Percentiles rank a stretch among this genome's conserved stretches.
phyloP scores from a whole-genome alignment of 2,797 vertebrate genomes.

The Cirrhinus molitorella region DNA sequence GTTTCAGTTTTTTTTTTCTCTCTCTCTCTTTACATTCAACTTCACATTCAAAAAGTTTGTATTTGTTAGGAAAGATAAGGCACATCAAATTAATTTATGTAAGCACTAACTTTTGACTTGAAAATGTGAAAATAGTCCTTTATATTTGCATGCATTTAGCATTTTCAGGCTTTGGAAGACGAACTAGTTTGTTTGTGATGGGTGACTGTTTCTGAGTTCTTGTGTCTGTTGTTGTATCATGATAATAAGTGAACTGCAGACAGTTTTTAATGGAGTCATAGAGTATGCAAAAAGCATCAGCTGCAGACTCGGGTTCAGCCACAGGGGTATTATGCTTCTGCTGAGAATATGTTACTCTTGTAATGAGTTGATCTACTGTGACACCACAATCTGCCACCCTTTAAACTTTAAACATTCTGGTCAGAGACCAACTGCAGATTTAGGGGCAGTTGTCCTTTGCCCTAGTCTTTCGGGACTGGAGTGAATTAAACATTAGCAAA shows the following conservation, averaged over 20 bases:
- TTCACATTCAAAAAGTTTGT: neutral
- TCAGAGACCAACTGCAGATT: conserved; percentile 3
- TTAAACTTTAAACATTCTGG: conserved; percentile 13
- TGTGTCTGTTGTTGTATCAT: neutral
- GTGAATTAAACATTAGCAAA: neutral
- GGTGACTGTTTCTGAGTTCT: neutral
- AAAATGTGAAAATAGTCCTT: neutral
- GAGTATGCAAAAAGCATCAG: conserved; percentile 12
- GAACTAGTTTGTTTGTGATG: neutral
- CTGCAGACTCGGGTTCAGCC: conserved; percentile 11
- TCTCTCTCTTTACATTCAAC: neutral
- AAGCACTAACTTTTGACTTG: neutral
- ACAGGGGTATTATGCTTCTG: conserved; percentile 7
- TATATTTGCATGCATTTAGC: neutral
- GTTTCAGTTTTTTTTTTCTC: too few species aligned
- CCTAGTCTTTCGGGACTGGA: neutral
- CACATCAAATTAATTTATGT: neutral
- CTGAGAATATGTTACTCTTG: conserved; percentile 15
- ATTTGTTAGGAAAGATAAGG: neutral
- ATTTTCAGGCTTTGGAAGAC: neutral
- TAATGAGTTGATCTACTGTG: conserved; percentile 45
- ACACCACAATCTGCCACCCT: conserved; percentile 39
- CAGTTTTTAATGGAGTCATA: neutral
- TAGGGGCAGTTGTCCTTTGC: conserved; percentile 5
- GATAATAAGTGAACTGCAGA: neutral